Conservation (phyloP, 2,113 vertebrate genomes). For the Plecturocebus donacophilus region DNA sequence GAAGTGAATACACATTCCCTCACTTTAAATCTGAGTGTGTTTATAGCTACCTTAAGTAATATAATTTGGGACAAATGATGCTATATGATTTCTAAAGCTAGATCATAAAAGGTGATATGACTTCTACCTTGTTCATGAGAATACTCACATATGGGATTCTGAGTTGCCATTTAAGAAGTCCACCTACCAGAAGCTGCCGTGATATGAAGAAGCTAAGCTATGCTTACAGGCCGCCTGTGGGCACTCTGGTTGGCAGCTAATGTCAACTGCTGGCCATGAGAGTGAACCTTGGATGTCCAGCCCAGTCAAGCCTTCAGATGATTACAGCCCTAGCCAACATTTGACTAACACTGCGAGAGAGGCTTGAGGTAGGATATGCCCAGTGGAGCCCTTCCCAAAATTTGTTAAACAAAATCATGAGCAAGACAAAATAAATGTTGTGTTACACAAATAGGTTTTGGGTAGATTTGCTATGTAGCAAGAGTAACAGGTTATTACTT, state of each 20-base stretch:
- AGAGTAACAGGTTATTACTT: background rate
- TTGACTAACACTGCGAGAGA: background rate
- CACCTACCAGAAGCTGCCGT: background rate
- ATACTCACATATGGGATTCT: background rate
- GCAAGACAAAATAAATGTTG: background rate
- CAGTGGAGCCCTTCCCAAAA: background rate
- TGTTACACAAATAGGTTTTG: background rate
- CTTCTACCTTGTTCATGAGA: background rate
- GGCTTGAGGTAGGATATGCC: background rate
- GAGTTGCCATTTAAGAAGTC: background rate
- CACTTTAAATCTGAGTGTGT: background rate
- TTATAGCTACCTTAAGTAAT: background rate
- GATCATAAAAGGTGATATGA: background rate
- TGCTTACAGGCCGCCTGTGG: background rate
- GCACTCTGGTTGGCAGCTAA: background rate
- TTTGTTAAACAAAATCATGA: background rate
- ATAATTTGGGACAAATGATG: background rate
- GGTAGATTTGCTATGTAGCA: background rate
- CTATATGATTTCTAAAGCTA: background rate
- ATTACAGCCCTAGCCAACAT: background rate
- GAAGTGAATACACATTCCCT: background rate
- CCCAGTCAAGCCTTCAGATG: background rate
- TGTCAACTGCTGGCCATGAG: background rate
- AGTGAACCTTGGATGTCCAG: background rate
- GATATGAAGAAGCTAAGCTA: background rate